A percentile compares a stretch with the other conserved stretches of the same genome.
Evolutionary conservation across 2,113 vertebrate species (phyloP).

Genomic region (Bufo bufo): DNA sequence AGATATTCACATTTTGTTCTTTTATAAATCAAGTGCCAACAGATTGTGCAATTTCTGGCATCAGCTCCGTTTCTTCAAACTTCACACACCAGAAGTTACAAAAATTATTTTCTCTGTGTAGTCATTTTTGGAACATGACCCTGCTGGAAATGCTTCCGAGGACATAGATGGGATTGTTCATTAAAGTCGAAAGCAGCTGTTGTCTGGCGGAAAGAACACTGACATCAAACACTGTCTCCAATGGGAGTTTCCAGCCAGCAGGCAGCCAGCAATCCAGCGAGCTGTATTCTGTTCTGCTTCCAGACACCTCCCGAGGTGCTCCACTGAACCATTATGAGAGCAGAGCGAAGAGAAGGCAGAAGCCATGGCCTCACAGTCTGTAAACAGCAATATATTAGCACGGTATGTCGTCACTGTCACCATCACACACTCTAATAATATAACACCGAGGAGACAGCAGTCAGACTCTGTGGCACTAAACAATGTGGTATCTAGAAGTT

Average conservation of each 20-base stretch:
- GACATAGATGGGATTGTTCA: constrained; percentile 33
- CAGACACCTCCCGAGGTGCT: neutral
- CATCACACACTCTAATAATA: constrained; percentile 13
- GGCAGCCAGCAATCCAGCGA: neutral
- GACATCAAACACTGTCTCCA: constrained; percentile 29
- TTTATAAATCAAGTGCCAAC: constrained; percentile 3
- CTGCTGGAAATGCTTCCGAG: constrained; percentile 15
- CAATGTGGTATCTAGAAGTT: neutral
- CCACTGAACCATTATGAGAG: neutral
- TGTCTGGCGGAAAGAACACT: constrained; percentile 1
- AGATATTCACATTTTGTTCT: neutral
- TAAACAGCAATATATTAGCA: neutral
- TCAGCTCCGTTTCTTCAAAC: neutral
- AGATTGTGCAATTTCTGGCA: constrained; percentile 1
- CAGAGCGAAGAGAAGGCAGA: neutral
- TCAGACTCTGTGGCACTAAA: neutral
- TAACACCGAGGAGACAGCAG: neutral
- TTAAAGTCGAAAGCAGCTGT: constrained; percentile 44
- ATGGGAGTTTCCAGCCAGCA: constrained; percentile 44
- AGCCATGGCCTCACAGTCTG: neutral
- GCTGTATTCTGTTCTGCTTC: neutral
- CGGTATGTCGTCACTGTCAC: neutral
- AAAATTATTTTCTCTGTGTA: constrained; percentile 11
- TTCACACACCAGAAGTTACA: neutral
- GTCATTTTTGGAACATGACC: constrained; percentile 9